phyloP scores from a whole-genome alignment of 53 echinoderm and acorn worm genomes.

The Henricia sp. region DNA sequence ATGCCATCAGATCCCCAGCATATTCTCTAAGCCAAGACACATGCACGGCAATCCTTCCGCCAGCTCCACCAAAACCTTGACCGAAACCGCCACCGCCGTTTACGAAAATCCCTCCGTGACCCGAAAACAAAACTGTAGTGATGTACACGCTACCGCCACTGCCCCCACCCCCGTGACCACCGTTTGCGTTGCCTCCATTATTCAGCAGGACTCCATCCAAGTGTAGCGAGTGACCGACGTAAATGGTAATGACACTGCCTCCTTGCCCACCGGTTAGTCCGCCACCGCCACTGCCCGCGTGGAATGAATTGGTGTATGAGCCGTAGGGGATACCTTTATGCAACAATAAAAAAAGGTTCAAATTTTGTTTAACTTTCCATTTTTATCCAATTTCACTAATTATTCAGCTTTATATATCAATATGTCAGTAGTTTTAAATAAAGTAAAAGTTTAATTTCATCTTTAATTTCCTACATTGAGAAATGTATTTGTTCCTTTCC shows the following conservation, averaged over 20 bases:
- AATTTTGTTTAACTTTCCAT: neutral
- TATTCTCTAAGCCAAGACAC: conserved; percentile 88
- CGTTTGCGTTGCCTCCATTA: conserved; percentile 71
- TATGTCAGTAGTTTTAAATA: too few relatives aligned
- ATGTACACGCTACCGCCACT: conserved; percentile 93
- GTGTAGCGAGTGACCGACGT: conserved; percentile 78
- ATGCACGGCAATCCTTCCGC: conserved; percentile 87
- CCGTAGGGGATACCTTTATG: conserved; percentile 75
- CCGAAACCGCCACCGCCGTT: conserved; percentile 77
- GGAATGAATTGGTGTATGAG: conserved; percentile 79
- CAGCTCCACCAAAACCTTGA: conserved; percentile 81
- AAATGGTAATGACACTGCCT: conserved; percentile 76
- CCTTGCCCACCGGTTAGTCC: conserved; percentile 74
- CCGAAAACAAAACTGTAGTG: conserved; percentile 77
- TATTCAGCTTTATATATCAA: too few relatives aligned
- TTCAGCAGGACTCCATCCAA: conserved; percentile 78
- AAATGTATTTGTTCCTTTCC: too few relatives aligned
- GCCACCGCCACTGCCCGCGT: conserved; percentile 90
- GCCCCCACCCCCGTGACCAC: conserved; percentile 77
- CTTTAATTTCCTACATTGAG: too few relatives aligned
- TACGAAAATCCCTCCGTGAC: conserved; percentile 79
- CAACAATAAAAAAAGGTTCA: neutral
- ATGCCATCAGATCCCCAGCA: conserved; percentile 68
- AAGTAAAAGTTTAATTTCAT: too few relatives aligned
- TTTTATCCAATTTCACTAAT: too few relatives aligned